Percentiles rank a stretch among this genome's conserved stretches.
Evolutionary conservation across 2,113 vertebrate species (phyloP).

Genomic region (Trichechus manatus): DNA sequence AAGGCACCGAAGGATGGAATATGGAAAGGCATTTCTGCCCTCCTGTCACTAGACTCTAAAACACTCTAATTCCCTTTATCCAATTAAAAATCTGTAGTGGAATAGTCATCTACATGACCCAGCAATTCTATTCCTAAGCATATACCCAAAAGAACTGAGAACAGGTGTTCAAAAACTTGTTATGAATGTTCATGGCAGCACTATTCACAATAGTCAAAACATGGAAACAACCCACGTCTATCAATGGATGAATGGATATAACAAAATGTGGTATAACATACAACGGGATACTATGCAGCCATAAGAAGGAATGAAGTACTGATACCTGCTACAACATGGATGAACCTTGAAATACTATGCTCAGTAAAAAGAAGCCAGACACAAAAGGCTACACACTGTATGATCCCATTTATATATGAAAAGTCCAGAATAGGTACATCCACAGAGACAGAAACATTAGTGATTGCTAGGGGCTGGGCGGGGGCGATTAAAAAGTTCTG

Average conservation of each 20-base stretch:
- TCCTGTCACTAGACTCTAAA: neutral
- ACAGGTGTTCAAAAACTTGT: neutral
- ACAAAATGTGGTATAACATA: neutral
- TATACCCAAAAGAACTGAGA: neutral
- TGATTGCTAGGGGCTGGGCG: neutral
- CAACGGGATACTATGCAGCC: neutral
- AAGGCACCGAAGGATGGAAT: neutral
- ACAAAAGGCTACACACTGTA: no score
- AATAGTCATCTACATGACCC: neutral
- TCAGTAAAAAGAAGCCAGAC: neutral
- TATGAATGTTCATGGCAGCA: neutral
- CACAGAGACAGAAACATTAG: neutral
- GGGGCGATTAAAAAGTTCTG: no score
- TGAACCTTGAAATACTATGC: neutral
- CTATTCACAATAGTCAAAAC: neutral
- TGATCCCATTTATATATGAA: no score
- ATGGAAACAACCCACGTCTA: neutral
- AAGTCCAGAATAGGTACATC: neutral
- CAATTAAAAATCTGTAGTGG: neutral
- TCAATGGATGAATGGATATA: neutral
- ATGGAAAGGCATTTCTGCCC: neutral
- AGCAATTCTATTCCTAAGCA: neutral
- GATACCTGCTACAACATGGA: neutral
- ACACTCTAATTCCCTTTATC: neutral
- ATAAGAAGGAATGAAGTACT: neutral